phyloP scores from a whole-genome alignment of 2,113 vertebrate species.

The Alces alces region DNA sequence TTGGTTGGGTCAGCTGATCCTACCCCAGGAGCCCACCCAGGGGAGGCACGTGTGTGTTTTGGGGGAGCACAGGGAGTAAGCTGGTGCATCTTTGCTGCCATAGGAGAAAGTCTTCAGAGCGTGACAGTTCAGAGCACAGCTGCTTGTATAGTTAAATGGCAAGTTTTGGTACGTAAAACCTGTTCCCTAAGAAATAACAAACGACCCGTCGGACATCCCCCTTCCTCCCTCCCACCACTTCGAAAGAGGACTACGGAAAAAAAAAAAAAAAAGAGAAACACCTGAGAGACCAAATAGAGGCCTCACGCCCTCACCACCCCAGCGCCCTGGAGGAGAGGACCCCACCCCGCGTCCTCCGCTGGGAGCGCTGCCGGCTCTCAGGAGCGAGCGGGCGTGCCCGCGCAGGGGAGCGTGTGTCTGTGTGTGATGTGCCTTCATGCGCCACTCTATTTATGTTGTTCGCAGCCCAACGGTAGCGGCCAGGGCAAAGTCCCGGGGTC shows the following conservation, averaged over 20 bases:
- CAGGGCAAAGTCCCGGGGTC: slow-evolving; percentile 97
- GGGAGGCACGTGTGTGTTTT: neutral
- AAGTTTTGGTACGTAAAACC: slow-evolving; percentile 11
- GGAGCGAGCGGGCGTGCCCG: slow-evolving; percentile 52
- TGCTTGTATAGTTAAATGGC: neutral
- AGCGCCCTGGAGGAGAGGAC: neutral
- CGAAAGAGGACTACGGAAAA: slow-evolving; percentile 31
- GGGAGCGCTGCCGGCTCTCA: slow-evolving; percentile 46
- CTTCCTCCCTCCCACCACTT: slow-evolving; percentile 39
- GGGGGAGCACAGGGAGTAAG: neutral
- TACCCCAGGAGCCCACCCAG: neutral
- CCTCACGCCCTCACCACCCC: slow-evolving; percentile 27
- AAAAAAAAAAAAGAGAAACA: slow-evolving; percentile 54
- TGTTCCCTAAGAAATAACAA: slow-evolving; percentile 33
- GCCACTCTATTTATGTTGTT: slow-evolving; percentile 96
- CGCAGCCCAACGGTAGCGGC: slow-evolving; percentile 96
- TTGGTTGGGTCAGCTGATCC: neutral
- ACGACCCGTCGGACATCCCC: slow-evolving; percentile 45
- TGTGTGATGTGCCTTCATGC: slow-evolving; percentile 83
- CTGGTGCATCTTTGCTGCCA: neutral
- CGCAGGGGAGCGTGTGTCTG: slow-evolving; percentile 75
- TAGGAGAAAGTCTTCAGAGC: slow-evolving; percentile 5
- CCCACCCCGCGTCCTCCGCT: slow-evolving; percentile 55
- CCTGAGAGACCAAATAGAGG: slow-evolving; percentile 50
- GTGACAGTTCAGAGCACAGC: neutral